These are phyloP conservation scores for Acrobasis suavella DNA, from an alignment of 2,888 invertebrate species.

Conservation along the genomic window DNA sequence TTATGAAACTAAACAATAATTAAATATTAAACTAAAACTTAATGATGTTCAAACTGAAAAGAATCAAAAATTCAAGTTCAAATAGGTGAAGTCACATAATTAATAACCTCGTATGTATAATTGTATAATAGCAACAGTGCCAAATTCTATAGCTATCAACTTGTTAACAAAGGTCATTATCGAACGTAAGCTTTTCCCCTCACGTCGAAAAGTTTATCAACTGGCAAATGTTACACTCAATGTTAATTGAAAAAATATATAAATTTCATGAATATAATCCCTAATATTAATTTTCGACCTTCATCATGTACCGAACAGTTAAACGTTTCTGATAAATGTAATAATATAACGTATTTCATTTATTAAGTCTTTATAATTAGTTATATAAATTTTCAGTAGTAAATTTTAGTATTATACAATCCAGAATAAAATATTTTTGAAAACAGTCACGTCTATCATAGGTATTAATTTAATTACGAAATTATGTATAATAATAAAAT, in stretches of 20 bases:
- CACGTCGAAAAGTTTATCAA: slow-evolving; percentile 16
- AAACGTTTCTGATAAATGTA: background rate
- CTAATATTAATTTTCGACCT: slow-evolving; percentile 10
- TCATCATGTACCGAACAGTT: background rate
- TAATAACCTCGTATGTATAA: background rate
- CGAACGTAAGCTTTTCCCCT: slow-evolving; percentile 17
- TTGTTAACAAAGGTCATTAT: slow-evolving; percentile 19
- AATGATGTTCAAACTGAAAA: no score
- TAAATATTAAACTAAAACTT: no score
- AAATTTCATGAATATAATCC: background rate
- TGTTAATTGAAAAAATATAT: slow-evolving; percentile 8
- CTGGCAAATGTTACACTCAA: slow-evolving; percentile 14
- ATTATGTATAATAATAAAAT: no score
- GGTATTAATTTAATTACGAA: no score
- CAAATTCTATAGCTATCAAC: slow-evolving; percentile 1
- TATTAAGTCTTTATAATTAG: no score
- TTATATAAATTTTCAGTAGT: no score
- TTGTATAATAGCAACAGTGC: slow-evolving; percentile 10
- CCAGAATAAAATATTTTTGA: no score
- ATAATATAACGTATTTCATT: no score
- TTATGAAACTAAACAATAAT: background rate
- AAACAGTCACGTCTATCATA: no score
- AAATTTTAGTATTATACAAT: no score
- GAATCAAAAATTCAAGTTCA: no score
- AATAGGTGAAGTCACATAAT: no score